These are phyloP conservation scores for Chondrilla cf. caribensis DNA, from an alignment of 37 sponge, comb jelly and placozoan genomes.

Conservation along the genomic window DNA sequence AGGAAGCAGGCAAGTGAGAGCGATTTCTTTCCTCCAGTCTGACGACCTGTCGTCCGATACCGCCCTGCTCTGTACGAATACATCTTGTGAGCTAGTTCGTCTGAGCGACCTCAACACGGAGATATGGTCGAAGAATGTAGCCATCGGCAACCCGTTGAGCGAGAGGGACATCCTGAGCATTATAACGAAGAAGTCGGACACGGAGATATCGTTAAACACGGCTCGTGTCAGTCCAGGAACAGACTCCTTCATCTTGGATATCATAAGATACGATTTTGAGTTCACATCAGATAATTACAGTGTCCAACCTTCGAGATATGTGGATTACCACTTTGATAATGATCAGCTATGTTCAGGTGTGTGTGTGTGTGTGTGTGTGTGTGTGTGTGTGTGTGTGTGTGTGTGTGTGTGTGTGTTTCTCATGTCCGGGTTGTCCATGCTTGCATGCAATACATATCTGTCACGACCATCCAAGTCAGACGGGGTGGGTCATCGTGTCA, in stretches of 20 bases:
- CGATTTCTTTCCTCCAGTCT: neutral
- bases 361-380: conserved; percentile 24
- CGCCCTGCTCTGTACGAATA: neutral
- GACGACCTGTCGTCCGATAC: neutral
- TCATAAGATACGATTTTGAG: conserved; percentile 1
- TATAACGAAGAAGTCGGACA: neutral
- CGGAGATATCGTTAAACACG: neutral
- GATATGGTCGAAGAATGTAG: neutral
- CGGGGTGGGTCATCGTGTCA: neutral
- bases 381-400: conserved; percentile 37
- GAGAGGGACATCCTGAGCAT: neutral
- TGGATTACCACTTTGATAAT: neutral
- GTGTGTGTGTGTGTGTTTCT: conserved; percentile 19
- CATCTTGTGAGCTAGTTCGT: neutral
- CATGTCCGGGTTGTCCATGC: neutral
- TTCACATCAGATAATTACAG: neutral
- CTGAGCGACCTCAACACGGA: neutral
- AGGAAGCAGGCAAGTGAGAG: no score
- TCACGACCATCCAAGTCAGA: neutral
- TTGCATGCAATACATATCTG: neutral
- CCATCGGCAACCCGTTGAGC: no score
- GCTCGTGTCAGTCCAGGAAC: neutral
- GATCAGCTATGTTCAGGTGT: conserved; percentile 6
- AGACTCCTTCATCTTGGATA: neutral
- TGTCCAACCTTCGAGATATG: neutral